phyloP scores from a whole-genome alignment of 2,113 vertebrate species.

The Perca schrenkii region DNA sequence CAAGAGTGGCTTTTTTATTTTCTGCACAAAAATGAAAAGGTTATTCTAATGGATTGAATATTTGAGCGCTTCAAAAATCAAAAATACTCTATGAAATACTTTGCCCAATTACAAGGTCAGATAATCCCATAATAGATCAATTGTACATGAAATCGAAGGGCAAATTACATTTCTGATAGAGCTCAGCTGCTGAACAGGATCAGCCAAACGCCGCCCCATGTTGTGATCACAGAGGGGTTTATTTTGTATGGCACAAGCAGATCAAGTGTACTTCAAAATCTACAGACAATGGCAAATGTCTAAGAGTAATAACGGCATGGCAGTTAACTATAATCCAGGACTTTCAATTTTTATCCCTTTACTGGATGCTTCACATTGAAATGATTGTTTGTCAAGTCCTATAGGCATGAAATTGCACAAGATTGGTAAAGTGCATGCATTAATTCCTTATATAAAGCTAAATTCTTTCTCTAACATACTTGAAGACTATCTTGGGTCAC shows the following conservation, averaged over 20 bases:
- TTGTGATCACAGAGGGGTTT: constrained; percentile 74
- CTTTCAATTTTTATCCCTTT: constrained; percentile 71
- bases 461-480: constrained; percentile 48
- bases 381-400: constrained; percentile 71
- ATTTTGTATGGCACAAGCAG: constrained; percentile 65
- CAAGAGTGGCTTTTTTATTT: constrained; percentile 30
- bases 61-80: constrained; percentile 49
- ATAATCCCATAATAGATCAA: constrained; percentile 80
- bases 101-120: constrained; percentile 70
- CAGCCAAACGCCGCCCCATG: constrained; percentile 64
- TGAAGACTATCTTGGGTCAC: constrained; percentile 50
- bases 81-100: constrained; percentile 54
- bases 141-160: constrained; percentile 56
- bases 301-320: constrained; percentile 72
- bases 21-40: constrained; percentile 23
- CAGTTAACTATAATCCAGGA: constrained; percentile 77
- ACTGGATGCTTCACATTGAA: constrained; percentile 72
- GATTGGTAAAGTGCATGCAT: constrained; percentile 68
- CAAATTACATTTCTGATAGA: constrained; percentile 68
- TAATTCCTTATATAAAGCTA: constrained; percentile 60
- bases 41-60: constrained; percentile 48
- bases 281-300: constrained; percentile 74
- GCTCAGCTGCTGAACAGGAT: constrained; percentile 51
- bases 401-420: constrained; percentile 71
- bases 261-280: constrained; percentile 78